Conservation (phyloP, 2,797 vertebrate genomes). For the Gadopsis bispinosus region DNA sequence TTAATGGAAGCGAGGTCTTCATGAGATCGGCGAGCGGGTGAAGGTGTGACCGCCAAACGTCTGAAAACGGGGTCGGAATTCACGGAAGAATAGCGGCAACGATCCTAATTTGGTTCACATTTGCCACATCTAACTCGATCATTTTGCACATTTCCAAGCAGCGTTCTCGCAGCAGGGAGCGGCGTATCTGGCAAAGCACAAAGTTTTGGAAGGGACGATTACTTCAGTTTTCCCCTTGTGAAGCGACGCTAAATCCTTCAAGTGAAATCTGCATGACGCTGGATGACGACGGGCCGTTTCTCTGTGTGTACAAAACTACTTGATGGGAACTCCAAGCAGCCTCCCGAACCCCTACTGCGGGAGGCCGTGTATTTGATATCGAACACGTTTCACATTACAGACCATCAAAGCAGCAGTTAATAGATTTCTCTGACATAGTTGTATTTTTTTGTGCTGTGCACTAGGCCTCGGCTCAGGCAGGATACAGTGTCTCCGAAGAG, state of each 20-base stretch:
- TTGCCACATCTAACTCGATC: background rate
- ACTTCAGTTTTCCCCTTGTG: background rate
- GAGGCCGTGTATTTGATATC: conserved; percentile 48
- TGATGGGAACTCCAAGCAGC: conserved; percentile 26
- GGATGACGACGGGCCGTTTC: conserved; percentile 12
- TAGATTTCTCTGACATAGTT: conserved; percentile 66
- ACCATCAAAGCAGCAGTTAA: conserved; percentile 48
- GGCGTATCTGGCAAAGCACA: background rate
- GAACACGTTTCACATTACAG: conserved; percentile 50
- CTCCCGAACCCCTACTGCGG: conserved; percentile 21
- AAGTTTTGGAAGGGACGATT: background rate
- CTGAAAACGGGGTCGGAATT: background rate
- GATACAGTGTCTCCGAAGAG: conserved; percentile 74
- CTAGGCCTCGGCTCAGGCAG: conserved; percentile 49
- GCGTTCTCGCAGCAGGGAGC: background rate
- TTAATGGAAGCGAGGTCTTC: conserved; percentile 52
- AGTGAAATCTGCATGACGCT: conserved; percentile 19
- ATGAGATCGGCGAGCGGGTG: conserved; percentile 21
- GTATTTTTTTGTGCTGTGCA: conserved; percentile 57
- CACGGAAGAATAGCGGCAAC: background rate
- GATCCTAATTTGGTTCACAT: background rate
- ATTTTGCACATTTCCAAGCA: background rate
- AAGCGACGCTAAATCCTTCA: background rate
- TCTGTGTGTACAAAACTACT: conserved; percentile 17
- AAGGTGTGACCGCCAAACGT: conserved; percentile 20